Base-by-base conservation (phyloP, 2,797 vertebrate species). In the Hirundo rustica region DNA sequence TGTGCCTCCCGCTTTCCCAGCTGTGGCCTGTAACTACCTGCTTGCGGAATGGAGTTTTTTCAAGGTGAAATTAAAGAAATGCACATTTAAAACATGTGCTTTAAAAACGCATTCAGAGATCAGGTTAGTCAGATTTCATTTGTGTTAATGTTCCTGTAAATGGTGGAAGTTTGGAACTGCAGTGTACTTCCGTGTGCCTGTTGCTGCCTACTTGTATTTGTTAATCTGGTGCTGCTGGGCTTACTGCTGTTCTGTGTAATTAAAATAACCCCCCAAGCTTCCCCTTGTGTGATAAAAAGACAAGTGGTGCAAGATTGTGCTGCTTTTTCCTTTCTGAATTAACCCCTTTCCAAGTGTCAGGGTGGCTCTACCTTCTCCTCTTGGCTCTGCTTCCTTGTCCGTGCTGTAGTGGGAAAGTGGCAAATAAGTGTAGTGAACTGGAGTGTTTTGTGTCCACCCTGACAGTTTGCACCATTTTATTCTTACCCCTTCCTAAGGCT, bases 221-320 rank as follows among this genome's bases (percentile, higher is more conserved):
- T 87, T 91, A 74, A 68, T 51, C 72, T 81, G 66, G 60, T 94
- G 58, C 73, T 90, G n/a, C 73, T 93, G 62, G 88, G 32, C 76
- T 83, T 55, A 5, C 55, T 92, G 71, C 70, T 89, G 62, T 80
- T 91, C 11, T 68, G 48, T 80, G 44, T 62, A 79, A 76, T 70
- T 78, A 81, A 83, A 96, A 68, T 36, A 92, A 44, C 36, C 48
- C 58, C 57, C 38, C 21, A 27, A 81, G 32, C 40, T 55, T 50
- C 21, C 36, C 38, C 25, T 2, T 40, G 15, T 1, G 2, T 53
- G 71, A 78, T 88, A 80, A 54, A 70, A 92, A 57, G 58, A 64
- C 40, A 32, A 90, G 53, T 40, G 19, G 20, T 66, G 38, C 8
- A 47, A 70, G 48, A 53, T 13, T 26, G n/a, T 65, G 20, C n/a